Evolutionary conservation across 1,140 invertebrate species (phyloP).

Genomic region (Musca vetustissima): DNA sequence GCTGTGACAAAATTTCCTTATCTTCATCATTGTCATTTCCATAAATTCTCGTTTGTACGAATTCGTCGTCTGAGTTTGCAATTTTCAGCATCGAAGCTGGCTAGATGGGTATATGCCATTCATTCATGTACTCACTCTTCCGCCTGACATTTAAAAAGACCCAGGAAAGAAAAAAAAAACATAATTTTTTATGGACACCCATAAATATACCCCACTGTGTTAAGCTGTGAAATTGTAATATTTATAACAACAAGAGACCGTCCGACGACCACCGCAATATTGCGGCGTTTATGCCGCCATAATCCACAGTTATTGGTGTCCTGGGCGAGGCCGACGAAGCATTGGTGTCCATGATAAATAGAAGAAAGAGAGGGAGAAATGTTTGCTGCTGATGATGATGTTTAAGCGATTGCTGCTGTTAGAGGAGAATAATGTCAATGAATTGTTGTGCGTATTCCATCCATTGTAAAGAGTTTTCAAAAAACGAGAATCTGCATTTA

Average conservation of each 20-base stretch:
- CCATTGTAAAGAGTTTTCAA: too few relatives aligned
- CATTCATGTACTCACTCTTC: background rate
- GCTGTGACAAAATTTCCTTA: slow-evolving; percentile 12
- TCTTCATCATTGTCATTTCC: background rate
- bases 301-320: background rate
- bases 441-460: too few relatives aligned
- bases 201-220: slow-evolving; percentile 18
- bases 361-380: background rate
- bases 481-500: too few relatives aligned
- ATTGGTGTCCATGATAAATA: background rate
- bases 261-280: background rate
- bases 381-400: background rate
- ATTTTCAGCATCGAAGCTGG: background rate
- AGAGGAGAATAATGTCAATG: too few relatives aligned
- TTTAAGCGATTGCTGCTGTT: too few relatives aligned
- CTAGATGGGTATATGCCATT: background rate
- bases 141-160: background rate
- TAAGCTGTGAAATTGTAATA: slow-evolving; percentile 20
- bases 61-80: background rate
- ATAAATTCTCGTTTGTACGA: background rate
- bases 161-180: too few relatives aligned
- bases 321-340: too few relatives aligned
- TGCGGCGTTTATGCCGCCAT: background rate
- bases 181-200: background rate
- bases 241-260: background rate